These are phyloP conservation scores for Tetrax tetrax DNA, from an alignment of 2,113 vertebrate genomes.

Conservation along the genomic window DNA sequence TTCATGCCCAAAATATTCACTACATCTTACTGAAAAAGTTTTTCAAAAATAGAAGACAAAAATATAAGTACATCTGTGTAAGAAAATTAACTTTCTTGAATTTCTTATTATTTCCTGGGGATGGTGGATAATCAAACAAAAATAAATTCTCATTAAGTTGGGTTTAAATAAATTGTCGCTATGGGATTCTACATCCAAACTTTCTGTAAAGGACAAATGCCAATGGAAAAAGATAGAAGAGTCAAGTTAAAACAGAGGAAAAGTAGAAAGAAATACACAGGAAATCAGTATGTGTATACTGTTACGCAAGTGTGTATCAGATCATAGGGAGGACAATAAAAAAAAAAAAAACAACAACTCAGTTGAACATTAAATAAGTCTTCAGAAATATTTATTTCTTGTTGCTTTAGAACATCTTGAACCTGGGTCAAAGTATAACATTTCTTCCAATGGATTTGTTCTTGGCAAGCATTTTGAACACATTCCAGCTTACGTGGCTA, in stretches of 20 bases:
- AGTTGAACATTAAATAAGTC: conserved; percentile 15
- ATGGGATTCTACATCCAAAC: neutral
- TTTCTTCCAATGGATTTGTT: conserved; percentile 55
- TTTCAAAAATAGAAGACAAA: neutral
- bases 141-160: neutral
- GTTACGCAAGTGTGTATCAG: neutral
- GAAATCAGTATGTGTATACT: neutral
- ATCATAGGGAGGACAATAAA: neutral
- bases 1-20: neutral
- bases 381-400: conserved; percentile 45
- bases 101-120: neutral
- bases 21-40: neutral
- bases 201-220: neutral
- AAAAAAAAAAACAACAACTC: no score
- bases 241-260: neutral
- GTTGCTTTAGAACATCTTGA: conserved; percentile 55
- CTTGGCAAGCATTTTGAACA: conserved; percentile 53
- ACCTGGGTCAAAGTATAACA: conserved; percentile 58
- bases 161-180: neutral
- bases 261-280: neutral
- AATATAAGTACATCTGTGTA: neutral
- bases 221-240: neutral
- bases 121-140: neutral
- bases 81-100: neutral
- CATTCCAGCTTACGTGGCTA: conserved; percentile 44